Base-by-base conservation (phyloP, 2,113 vertebrate genomes). In the Misgurnus anguillicaudatus region DNA sequence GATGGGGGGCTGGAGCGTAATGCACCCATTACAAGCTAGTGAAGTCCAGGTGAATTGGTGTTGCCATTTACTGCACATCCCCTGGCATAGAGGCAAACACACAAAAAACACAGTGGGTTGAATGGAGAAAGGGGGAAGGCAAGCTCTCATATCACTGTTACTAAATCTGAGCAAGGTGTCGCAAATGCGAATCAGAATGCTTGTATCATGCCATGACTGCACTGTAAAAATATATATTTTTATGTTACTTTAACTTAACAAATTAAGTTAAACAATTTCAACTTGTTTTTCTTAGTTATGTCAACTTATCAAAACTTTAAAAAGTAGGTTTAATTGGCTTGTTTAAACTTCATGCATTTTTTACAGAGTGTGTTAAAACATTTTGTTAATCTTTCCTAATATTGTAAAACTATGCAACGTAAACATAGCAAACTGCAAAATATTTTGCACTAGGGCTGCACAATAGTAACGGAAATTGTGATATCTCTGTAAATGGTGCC, bases 1-100 rank as follows among this genome's bases (percentile, higher is more conserved):
- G 92, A 93, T 91, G 75, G 57, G 92, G 93, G 91, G 90, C 92
- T 90, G 58, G 85, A 78, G 81, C 88, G 89, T 90, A 93, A 94
- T 93, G 93, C 90, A 90, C 92, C 94, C 93, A 96, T 95, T 95
- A 95, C 92, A 91, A 93, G 91, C 90, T 92, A 88, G 94, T 92
- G 91, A 91, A 72, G 93, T 93, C 92, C 92, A 94, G 94, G 93
- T 94, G 94, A 95, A 94, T 95, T 94, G 93, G 89, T 70, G 38
- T 93, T 75, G 93, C 92, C 94, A 93, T 96, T 96, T 95, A 91
- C 93, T 90, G 94, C 90, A 94, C 94, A 94, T 93, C 94, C 94
- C 88, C 89, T 86, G 89, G 94, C 93, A 93, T 92, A 93, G 90
- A 61, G 71, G 91, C 91, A 91, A 91, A 94, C 91, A 90, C 88